Conservation (phyloP, 1,140 invertebrate genomes). For the Lepidurus couesii region DNA sequence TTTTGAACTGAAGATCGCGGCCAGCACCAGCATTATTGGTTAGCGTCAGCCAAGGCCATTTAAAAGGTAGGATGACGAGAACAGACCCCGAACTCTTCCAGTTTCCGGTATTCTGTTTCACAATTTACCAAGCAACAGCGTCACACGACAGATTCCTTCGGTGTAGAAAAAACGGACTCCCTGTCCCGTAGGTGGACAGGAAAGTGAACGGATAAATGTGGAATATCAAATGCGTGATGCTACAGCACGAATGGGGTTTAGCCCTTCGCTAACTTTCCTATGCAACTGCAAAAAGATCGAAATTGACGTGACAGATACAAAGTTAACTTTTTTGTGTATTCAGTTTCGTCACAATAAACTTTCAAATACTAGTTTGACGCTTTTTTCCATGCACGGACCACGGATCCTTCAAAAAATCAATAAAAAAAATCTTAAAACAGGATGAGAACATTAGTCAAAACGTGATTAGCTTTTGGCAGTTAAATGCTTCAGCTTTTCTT, state of each 20-base stretch:
- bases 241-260: neutral
- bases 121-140: neutral
- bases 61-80: neutral
- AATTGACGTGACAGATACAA: too few species aligned
- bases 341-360: too few species aligned
- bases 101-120: neutral
- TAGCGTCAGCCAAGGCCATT: too few species aligned
- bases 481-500: neutral
- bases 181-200: neutral
- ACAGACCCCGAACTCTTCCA: neutral
- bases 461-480: neutral
- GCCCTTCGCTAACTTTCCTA: neutral
- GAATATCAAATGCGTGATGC: slow-evolving; percentile 13
- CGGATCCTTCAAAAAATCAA: neutral
- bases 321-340: too few species aligned
- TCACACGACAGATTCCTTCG: neutral
- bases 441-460: neutral
- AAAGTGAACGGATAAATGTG: neutral
- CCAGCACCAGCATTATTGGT: too few species aligned
- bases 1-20: too few species aligned
- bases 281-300: neutral
- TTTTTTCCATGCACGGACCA: neutral
- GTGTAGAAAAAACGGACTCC: neutral
- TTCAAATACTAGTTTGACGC: neutral
- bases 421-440: neutral